Evolutionary conservation across 1,140 invertebrate genomes (phyloP).

Genomic region (Drosophila repleta): DNA sequence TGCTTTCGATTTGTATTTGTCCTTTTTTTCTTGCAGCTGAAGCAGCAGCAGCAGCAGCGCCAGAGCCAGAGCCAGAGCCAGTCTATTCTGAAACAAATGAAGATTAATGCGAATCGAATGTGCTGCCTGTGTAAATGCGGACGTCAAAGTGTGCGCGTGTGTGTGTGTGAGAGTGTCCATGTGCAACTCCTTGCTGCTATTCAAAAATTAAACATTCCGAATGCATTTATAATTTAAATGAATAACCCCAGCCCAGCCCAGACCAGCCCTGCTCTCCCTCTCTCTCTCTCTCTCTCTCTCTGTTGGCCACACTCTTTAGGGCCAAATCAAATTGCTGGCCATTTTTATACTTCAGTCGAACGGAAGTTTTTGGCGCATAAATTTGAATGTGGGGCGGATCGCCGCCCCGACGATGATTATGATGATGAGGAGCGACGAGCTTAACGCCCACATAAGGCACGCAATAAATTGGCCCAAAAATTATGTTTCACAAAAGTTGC

Average conservation of each 20-base stretch:
- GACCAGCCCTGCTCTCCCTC: too few species aligned
- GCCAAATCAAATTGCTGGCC: constrained; percentile 48
- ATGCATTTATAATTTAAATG: constrained; percentile 83
- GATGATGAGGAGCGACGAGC: constrained; percentile 15
- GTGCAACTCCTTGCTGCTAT: constrained; percentile 44
- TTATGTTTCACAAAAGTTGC: constrained; percentile 77
- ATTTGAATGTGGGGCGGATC: constrained; percentile 68
- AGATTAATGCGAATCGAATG: constrained; percentile 82
- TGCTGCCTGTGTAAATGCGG: constrained; percentile 74
- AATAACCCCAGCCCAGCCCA: constrained; percentile 59
- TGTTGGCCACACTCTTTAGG: constrained; percentile 1
- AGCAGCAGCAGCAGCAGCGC: constrained; percentile 1
- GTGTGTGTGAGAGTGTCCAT: constrained; percentile 24
- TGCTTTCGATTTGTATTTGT: constrained; percentile 80
- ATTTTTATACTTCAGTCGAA: constrained; percentile 65
- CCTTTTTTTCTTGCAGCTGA: constrained; percentile 66
- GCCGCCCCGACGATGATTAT: constrained; percentile 52
- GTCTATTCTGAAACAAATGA: constrained; percentile 82
- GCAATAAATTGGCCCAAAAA: constrained; percentile 76
- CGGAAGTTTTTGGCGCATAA: constrained; percentile 79
- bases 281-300: too few species aligned
- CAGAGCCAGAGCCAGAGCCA: constrained; percentile 44
- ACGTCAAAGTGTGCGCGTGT: constrained; percentile 27
- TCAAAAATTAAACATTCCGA: constrained; percentile 82
- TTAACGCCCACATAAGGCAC: constrained; percentile 42